These are phyloP conservation scores for Polypedilum vanderplanki DNA, from an alignment of 1,140 invertebrate genomes.

Conservation along the genomic window DNA sequence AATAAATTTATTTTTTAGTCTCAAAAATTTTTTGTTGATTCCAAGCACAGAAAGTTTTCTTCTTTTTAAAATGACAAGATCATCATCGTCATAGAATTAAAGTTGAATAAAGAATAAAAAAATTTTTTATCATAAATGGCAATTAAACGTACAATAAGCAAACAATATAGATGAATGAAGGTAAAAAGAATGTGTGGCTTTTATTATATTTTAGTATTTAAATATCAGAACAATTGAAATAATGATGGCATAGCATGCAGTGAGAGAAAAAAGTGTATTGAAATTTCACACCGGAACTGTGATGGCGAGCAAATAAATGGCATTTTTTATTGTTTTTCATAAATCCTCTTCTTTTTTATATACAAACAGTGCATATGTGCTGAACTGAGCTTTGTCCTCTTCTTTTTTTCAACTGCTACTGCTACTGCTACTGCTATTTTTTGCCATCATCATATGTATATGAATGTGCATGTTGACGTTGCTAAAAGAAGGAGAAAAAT, in stretches of 20 bases:
- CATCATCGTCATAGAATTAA: no score
- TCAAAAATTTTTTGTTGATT: no score
- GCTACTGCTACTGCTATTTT: no score
- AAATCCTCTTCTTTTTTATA: not conserved
- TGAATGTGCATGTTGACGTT: slow-evolving; percentile 7
- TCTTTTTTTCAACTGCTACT: not conserved
- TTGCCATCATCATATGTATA: not conserved
- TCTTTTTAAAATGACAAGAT: no score
- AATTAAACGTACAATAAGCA: slow-evolving; percentile 19
- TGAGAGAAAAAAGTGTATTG: not conserved
- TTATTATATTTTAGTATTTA: not conserved
- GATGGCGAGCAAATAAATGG: slow-evolving; percentile 17
- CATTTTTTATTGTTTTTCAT: slow-evolving; percentile 20
- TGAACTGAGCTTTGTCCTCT: slow-evolving; percentile 9
- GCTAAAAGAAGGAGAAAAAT: slow-evolving; percentile 18
- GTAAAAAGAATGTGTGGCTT: not conserved
- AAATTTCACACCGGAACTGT: slow-evolving; percentile 5
- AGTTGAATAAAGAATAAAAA: no score
- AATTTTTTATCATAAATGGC: not conserved
- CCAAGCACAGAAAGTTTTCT: no score
- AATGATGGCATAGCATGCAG: not conserved
- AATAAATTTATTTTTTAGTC: no score
- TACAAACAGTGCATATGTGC: not conserved
- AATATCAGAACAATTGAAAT: not conserved
- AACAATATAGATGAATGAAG: not conserved